Conservation (phyloP, 2,888 invertebrate genomes). For the Phortica magna region DNA sequence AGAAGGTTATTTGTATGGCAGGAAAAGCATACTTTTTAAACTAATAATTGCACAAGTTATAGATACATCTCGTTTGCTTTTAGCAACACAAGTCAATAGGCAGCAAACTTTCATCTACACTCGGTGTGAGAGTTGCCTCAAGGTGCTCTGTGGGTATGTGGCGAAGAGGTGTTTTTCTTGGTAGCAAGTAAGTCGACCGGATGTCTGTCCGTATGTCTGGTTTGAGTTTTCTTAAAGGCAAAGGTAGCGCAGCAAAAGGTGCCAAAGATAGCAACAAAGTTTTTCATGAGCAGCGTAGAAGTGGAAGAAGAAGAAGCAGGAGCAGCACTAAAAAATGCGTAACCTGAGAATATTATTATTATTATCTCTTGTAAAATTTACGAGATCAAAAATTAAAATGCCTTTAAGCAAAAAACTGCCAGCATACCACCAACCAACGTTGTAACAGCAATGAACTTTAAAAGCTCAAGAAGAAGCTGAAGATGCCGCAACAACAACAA, state of each 20-base stretch:
- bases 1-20: not conserved
- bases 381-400: constrained; percentile 73
- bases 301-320: not conserved
- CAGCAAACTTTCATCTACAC: constrained; percentile 39
- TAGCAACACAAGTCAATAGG: constrained; percentile 69
- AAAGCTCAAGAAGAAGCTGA: constrained; percentile 14
- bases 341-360: constrained; percentile 70
- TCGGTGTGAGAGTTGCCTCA: not conserved
- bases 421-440: not conserved
- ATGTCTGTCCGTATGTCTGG: not conserved
- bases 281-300: not conserved
- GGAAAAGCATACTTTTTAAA: constrained; percentile 49
- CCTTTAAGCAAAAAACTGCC: constrained; percentile 51
- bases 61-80: constrained; percentile 57
- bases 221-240: not conserved
- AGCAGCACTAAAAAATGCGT: constrained; percentile 58
- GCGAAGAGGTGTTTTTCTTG: constrained; percentile 32
- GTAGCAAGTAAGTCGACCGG: not conserved
- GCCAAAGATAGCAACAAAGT: constrained; percentile 19
- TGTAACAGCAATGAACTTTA: too few species aligned
- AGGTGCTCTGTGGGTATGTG: constrained; percentile 24
- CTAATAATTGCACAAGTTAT: constrained; percentile 70
- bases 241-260: not conserved
- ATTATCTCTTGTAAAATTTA: constrained; percentile 72
- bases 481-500: constrained; percentile 36